Base-by-base conservation (phyloP, 2,113 vertebrate species). In the Misgurnus anguillicaudatus region DNA sequence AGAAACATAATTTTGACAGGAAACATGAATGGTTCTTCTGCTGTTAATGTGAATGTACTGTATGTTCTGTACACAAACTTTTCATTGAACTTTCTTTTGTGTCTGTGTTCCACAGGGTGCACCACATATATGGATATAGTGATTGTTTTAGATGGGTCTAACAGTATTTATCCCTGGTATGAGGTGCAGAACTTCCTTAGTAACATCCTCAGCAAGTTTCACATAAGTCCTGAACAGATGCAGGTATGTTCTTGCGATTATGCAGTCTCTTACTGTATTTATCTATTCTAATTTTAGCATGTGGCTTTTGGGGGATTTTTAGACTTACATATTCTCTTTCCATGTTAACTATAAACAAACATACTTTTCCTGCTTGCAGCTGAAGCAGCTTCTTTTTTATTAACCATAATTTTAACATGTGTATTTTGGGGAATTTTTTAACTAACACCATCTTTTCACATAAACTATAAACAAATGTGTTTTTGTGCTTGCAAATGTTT, bases 111-210 rank as follows among this genome's bases (percentile, higher is more conserved):
- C 70, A 17, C 88, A 99, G 97, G 94, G 61, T 99, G 97, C 61
- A 89, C 95, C 6, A 97, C 96, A 0, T 98, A 95, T 90, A 97
- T 98, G 96, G 97, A 99, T 87, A 97, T 99, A 0, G 91, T 99
- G 48, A 95, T 99, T 0, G 94, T 99, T 14, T 90, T 99, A 86
- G 97, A 99, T 0, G 97, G 97, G 9, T 99, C 97, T 83, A 99
- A 99, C 89, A 99, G 97, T 82, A 98, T 99, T 89, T 99, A 98
- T 84, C 97, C 97, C 19, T 99, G 97, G 97, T 92, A 87, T 1
- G 96, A 99, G 85, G 97, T 99, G 71, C 97, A 98, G 90, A 95
- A 94, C 16, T 99, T 99, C 85, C 95, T 99, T 7, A 95, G 95
- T 84, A 99, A 96, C 91, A 89, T 98, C 82, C 95, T 99, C 83